phyloP scores from a whole-genome alignment of 2,888 invertebrate species.

The Tipula helvola region DNA sequence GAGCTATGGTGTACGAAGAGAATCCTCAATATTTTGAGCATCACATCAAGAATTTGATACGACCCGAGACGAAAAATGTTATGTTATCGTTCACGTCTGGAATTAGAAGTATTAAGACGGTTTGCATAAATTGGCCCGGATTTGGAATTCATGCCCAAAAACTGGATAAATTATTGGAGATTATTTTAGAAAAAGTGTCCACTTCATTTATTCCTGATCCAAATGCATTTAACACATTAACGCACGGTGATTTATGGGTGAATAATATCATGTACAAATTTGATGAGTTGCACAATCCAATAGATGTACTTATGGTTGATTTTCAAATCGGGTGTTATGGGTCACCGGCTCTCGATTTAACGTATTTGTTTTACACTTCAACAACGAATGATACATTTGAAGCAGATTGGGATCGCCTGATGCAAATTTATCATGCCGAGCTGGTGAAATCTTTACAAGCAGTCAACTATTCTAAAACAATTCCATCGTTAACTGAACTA shows the following conservation, averaged over 20 bases:
- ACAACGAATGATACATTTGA: not conserved
- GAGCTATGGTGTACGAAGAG: not conserved
- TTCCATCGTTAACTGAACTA: not conserved
- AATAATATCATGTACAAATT: slow-evolving; percentile 34
- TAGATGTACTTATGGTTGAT: slow-evolving; percentile 22
- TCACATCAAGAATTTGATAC: not conserved
- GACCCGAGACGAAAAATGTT: not conserved
- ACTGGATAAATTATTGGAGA: not conserved
- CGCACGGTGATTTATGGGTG: slow-evolving; percentile 33
- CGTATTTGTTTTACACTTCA: not conserved
- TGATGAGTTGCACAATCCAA: slow-evolving; percentile 21
- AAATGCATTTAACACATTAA: slow-evolving; percentile 14
- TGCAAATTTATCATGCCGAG: not conserved
- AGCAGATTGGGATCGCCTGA: not conserved
- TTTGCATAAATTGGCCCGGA: not conserved
- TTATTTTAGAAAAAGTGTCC: not conserved
- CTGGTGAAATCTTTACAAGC: not conserved
- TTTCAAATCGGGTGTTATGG: not conserved
- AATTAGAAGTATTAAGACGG: not conserved
- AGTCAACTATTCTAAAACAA: not conserved
- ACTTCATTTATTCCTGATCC: not conserved
- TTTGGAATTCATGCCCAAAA: not conserved
- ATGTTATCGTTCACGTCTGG: not conserved
- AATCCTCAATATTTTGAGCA: not conserved
- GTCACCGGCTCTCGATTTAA: not conserved